Evolutionary conservation across 2,888 invertebrate species (phyloP).

Genomic region (Omphaloscelis lunosa): DNA sequence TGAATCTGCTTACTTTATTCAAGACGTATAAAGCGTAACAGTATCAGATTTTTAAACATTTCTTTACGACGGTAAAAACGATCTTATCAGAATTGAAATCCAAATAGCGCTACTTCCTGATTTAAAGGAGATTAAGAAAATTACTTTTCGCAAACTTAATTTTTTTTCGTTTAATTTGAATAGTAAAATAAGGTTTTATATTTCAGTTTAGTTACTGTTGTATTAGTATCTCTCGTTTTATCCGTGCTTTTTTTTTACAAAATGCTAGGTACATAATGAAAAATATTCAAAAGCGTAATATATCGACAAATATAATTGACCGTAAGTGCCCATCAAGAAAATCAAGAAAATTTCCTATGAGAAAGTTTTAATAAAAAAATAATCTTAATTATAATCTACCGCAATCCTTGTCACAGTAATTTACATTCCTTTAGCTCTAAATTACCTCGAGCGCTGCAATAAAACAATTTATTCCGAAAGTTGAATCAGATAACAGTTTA

Average conservation of each 20-base stretch:
- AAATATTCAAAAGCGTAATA: neutral
- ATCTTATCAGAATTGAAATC: slow-evolving; percentile 42
- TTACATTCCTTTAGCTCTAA: slow-evolving; percentile 55
- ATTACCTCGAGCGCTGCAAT: slow-evolving; percentile 56
- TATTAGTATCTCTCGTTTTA: neutral
- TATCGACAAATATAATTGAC: too few relatives aligned
- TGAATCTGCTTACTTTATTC: slow-evolving; percentile 49
- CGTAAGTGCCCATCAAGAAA: neutral
- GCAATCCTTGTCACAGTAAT: slow-evolving; percentile 56
- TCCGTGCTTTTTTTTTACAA: too few relatives aligned
- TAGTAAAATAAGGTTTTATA: slow-evolving; percentile 2
- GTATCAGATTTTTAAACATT: slow-evolving; percentile 49
- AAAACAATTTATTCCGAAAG: slow-evolving; percentile 70
- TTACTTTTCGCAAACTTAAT: slow-evolving; percentile 29
- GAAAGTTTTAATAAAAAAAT: slow-evolving; percentile 31
- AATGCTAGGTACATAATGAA: too few relatives aligned
- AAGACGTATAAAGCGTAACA: slow-evolving; percentile 23
- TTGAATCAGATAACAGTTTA: slow-evolving; percentile 68
- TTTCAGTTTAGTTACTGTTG: neutral
- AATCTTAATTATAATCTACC: slow-evolving; percentile 57
- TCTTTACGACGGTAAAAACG: slow-evolving; percentile 30
- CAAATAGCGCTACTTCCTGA: slow-evolving; percentile 32
- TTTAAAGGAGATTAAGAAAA: slow-evolving; percentile 37
- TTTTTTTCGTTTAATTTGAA: slow-evolving; percentile 18
- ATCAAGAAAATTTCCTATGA: neutral